A percentile compares a stretch with the other conserved stretches of the same genome.
phyloP scores from a whole-genome alignment of 2,113 vertebrate genomes.

The Cardinalis cardinalis region DNA sequence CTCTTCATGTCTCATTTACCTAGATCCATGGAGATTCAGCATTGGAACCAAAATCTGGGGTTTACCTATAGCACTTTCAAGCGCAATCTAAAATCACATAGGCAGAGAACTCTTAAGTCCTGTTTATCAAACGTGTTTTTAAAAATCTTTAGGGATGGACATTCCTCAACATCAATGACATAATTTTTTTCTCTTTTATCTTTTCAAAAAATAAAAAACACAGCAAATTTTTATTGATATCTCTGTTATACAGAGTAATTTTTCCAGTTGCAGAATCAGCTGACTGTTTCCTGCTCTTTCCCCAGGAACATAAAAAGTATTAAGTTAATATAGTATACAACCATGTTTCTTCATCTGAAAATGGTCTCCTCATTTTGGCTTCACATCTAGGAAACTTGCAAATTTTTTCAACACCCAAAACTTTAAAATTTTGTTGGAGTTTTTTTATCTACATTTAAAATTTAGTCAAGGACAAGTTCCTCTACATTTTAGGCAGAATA shows the following conservation, averaged over 20 bases:
- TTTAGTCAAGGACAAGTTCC: background rate
- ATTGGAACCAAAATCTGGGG: background rate
- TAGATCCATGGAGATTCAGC: background rate
- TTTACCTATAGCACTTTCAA: background rate
- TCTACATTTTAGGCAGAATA: background rate
- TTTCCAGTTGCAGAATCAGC: background rate
- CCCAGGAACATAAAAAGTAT: background rate
- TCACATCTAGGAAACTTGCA: background rate
- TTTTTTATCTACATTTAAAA: background rate
- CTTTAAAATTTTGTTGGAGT: background rate
- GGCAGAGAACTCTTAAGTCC: rapidly evolving
- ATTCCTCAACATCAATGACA: background rate
- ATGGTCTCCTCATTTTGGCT: background rate
- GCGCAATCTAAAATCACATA: background rate
- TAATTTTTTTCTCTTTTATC: background rate
- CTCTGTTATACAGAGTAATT: background rate
- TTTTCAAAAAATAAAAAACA: background rate
- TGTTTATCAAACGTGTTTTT: background rate
- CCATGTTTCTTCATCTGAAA: background rate
- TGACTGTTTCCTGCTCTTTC: background rate
- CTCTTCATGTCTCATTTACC: background rate
- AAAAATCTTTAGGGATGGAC: background rate
- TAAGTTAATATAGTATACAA: background rate
- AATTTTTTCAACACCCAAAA: background rate
- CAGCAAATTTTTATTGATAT: background rate